Conservation (phyloP, 37 sponge, comb jelly and placozoan genomes). For the Spongilla lacustris region DNA sequence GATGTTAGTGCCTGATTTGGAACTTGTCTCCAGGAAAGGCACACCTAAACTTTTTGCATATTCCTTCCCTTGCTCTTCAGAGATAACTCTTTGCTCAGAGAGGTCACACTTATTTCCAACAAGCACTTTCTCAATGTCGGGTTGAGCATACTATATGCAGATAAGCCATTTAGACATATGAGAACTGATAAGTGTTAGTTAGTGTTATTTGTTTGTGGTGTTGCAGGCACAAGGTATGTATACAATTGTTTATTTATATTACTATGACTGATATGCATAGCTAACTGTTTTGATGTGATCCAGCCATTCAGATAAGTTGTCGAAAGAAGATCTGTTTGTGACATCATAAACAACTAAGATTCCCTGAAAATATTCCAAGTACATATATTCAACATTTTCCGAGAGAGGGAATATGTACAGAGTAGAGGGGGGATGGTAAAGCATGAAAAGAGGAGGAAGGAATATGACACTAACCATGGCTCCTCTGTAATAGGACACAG, state of each 20-base stretch:
- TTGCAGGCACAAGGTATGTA: neutral
- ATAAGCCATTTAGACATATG: neutral
- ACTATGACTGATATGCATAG: neutral
- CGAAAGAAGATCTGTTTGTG: conserved; percentile 70
- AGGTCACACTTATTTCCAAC: conserved; percentile 85
- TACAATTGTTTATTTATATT: neutral
- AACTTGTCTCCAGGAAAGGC: conserved; percentile 75
- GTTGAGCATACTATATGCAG: conserved; percentile 64
- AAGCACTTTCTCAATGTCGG: conserved; percentile 73
- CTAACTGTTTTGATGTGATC: conserved; percentile 73
- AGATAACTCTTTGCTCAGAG: conserved; percentile 52
- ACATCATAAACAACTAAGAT: conserved; percentile 86
- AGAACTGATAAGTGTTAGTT: too few relatives aligned
- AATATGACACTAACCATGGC: conserved; percentile 73
- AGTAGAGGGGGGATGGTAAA: neutral
- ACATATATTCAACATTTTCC: too few relatives aligned
- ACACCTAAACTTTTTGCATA: conserved; percentile 53
- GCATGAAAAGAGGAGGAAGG: neutral
- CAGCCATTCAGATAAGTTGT: conserved; percentile 82
- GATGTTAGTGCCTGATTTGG: conserved; percentile 70
- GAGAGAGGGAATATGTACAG: too few relatives aligned
- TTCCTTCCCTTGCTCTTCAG: conserved; percentile 54
- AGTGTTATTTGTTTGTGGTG: too few relatives aligned
- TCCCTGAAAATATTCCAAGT: conserved; percentile 61
- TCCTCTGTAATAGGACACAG: conserved; percentile 93